These are phyloP conservation scores for Tetragnatha versicolor DNA, from an alignment of 1,140 invertebrate species.

Conservation along the genomic window DNA sequence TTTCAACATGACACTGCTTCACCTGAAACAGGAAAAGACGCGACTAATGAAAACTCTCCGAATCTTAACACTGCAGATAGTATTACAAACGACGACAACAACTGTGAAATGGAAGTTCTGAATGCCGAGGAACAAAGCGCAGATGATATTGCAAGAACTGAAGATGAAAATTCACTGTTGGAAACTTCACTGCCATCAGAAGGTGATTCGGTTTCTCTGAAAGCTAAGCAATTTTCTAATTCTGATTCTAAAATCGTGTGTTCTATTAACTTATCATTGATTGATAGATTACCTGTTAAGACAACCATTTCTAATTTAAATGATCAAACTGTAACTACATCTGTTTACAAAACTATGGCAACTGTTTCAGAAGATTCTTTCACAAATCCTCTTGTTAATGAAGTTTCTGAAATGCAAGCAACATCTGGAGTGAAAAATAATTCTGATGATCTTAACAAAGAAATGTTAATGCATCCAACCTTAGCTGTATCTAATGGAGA, in stretches of 20 bases:
- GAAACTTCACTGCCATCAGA: no score
- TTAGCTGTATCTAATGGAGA: not conserved
- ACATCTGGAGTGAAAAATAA: not conserved
- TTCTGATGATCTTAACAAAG: slow-evolving; percentile 5
- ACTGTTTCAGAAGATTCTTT: not conserved
- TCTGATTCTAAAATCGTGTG: slow-evolving; percentile 33
- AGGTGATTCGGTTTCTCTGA: not conserved
- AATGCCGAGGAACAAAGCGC: no score
- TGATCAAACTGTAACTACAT: not conserved
- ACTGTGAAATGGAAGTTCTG: no score
- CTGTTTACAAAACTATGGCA: not conserved
- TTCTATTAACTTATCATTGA: slow-evolving; percentile 33
- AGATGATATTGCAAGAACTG: no score
- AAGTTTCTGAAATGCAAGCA: not conserved
- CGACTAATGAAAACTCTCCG: no score
- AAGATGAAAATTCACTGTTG: no score
- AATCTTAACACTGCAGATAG: no score
- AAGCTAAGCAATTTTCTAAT: not conserved
- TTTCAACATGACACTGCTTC: no score
- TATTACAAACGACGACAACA: no score
- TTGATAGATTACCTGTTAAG: slow-evolving; percentile 25
- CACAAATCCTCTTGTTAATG: not conserved
- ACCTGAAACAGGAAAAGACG: no score
- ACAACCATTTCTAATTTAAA: not conserved
- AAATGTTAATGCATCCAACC: slow-evolving; percentile 3